Base-by-base conservation (phyloP, 2,113 vertebrate species). In the Platysteira castanea region DNA sequence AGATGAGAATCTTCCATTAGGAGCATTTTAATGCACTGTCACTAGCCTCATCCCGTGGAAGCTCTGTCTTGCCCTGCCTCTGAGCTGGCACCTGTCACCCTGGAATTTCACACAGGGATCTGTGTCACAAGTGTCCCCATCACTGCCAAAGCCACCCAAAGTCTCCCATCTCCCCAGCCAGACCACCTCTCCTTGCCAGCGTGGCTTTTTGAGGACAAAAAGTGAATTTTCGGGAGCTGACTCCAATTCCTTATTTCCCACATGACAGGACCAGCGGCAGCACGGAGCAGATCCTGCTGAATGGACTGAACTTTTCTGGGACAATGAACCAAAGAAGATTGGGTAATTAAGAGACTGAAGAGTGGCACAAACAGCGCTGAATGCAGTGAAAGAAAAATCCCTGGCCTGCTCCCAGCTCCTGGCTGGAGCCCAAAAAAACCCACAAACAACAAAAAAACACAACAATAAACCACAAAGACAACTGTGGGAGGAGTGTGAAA, bases 371-470 rank as follows among this genome's bases (percentile, higher is more conserved):
- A 94, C 52, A 89, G 91, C 37, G 0, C 42, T 75, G 96, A 94
- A 88, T 47, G 74, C 56, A 78, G 35, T n/a, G 77, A 91, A 93
- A 96, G 93, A 95, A 95, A 92, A 97, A 84, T 59, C 75, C 92
- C 83, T 50, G 92, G 92, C 89, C 1, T 23, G n/a, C 53, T 67
- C 94, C 78, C 90, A 96, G 94, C 68, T 42, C 14, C 49, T 91
- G 90, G 93, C 86, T 50, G 53, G 33, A 30, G 5, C 75, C 93
- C 94, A 93, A 86, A 59, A 61, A 84, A 73, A 79, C 37, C 95
- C 94, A 91, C 95, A 95, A 88, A 88, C 91, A 93, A 76, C 63
- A 64, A 49, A 37, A 56, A 49, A 41, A 57, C 56, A 52, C 18
- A 84, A 65, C 74, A 87, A 91, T 84, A 69, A 75, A 75, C 94